Conservation (phyloP, 2,113 vertebrate genomes). For the Ariopsis seemanni region DNA sequence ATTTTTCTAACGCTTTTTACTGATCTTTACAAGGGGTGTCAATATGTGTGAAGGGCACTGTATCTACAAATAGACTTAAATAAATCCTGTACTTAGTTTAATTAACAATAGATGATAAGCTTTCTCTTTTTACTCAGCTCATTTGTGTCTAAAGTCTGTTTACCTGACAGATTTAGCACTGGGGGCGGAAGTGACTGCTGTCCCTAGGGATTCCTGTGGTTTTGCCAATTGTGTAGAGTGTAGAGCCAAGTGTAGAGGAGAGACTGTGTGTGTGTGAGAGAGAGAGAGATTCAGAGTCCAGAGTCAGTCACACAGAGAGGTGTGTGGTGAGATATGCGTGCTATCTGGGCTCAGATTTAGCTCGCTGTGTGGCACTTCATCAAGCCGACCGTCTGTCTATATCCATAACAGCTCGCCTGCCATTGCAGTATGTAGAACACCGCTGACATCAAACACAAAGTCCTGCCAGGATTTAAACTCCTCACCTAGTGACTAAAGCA, state of each 20-base stretch:
- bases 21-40: background rate
- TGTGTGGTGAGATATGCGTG: conserved; percentile 42
- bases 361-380: conserved; percentile 29
- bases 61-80: background rate
- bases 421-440: conserved; percentile 28
- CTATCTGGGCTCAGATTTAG: conserved; percentile 37
- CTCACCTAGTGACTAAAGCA: conserved; percentile 20
- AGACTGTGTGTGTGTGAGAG: background rate
- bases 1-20: background rate
- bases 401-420: conserved; percentile 43
- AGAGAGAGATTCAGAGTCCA: background rate
- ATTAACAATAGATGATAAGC: background rate
- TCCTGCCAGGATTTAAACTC: conserved; percentile 47
- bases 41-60: background rate
- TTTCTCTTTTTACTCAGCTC: conserved; percentile 1
- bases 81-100: background rate
- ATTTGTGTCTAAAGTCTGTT: conserved; percentile 42
- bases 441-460: conserved; percentile 44
- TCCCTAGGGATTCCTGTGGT: conserved; percentile 34
- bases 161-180: conserved; percentile 47
- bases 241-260: background rate
- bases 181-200: conserved; percentile 43
- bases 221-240: conserved; percentile 50
- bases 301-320: conserved; percentile 42
- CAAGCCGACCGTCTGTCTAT: conserved; percentile 35